These are phyloP conservation scores for Burhinus oedicnemus DNA, from an alignment of 2,113 vertebrate genomes.

Conservation along the genomic window DNA sequence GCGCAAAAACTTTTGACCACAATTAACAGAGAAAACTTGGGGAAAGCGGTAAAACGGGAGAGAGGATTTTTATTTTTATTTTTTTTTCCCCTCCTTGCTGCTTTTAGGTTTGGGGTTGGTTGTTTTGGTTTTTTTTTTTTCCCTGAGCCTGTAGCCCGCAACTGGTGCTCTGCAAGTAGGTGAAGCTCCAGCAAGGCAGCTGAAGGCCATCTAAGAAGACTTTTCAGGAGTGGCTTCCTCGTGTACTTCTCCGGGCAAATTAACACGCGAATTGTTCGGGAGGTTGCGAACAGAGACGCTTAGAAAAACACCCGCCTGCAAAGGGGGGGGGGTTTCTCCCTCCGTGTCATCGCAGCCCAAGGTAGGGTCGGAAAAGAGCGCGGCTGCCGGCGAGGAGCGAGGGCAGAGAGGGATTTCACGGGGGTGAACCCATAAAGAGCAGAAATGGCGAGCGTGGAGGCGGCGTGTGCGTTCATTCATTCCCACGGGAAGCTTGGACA, in stretches of 20 bases:
- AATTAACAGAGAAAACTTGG: constrained; percentile 36
- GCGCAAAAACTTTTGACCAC: constrained; percentile 62
- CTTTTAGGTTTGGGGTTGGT: background rate
- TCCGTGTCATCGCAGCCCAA: background rate
- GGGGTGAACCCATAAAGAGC: background rate
- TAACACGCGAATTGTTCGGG: background rate
- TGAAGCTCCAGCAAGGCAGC: constrained; percentile 49
- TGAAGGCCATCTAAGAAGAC: constrained; percentile 34
- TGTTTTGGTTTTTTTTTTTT: background rate
- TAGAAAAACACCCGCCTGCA: background rate
- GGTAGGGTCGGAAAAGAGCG: background rate
- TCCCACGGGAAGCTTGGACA: no score
- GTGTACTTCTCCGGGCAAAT: constrained; percentile 40
- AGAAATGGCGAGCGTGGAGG: background rate
- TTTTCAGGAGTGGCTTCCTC: constrained; percentile 56
- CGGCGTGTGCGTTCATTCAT: constrained; percentile 42
- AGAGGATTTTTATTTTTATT: background rate
- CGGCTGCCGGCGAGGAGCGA: background rate
- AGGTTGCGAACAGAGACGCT: background rate
- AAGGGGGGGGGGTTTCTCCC: background rate
- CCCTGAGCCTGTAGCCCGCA: background rate
- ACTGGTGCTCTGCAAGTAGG: constrained; percentile 10
- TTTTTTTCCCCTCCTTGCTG: background rate
- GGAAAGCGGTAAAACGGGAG: background rate
- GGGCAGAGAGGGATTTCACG: background rate